Percentiles rank a stretch among this genome's conserved stretches.
These are phyloP conservation scores for Norana najaformis DNA, from an alignment of 2,888 invertebrate species.

Conservation along the genomic window DNA sequence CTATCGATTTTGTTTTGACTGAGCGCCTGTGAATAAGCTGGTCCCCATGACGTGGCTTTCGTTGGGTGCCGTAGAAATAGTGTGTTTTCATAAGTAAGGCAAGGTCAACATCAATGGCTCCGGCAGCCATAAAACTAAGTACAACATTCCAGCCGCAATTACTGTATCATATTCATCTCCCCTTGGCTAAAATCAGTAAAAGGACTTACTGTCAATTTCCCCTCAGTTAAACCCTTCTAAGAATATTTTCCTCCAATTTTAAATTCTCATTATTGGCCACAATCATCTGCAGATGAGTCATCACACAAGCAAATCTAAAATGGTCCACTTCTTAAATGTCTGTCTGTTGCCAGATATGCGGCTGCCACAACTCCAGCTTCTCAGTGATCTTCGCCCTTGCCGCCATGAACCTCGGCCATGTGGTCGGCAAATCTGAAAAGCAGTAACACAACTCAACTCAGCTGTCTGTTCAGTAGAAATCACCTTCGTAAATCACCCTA, in stretches of 20 bases:
- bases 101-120: too few species aligned
- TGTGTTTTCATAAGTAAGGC: too few species aligned
- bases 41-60: too few species aligned
- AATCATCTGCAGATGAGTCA: neutral
- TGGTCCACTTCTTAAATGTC: neutral
- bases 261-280: neutral
- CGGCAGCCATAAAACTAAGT: too few species aligned
- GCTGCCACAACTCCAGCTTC: neutral
- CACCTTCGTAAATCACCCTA: too few species aligned
- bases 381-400: neutral
- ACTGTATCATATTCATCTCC: neutral
- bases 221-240: neutral
- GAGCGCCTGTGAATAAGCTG: too few species aligned
- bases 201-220: neutral
- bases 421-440: constrained; percentile 57
- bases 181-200: neutral
- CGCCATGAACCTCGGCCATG: constrained; percentile 57
- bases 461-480: neutral
- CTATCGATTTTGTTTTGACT: too few species aligned
- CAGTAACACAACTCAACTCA: neutral
- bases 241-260: neutral
- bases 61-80: too few species aligned
- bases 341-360: neutral
- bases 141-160: neutral
- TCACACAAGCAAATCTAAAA: neutral